Base-by-base conservation (phyloP, 2,113 vertebrate genomes). In the Thamnaconus septentrionalis region DNA sequence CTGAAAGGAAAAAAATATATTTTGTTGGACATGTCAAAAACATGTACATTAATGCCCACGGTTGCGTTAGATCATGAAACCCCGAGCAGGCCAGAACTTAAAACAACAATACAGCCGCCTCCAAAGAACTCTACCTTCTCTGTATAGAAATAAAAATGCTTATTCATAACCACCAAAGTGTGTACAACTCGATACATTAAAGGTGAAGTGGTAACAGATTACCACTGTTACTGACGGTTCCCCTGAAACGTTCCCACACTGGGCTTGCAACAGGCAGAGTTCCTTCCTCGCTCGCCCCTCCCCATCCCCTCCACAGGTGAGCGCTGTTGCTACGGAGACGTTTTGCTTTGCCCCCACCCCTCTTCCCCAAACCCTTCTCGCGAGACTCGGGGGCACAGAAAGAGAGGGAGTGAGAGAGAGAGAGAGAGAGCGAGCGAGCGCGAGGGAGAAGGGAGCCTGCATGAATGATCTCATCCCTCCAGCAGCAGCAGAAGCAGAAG, bases 401-500 rank as follows among this genome's bases (percentile, higher is more conserved):
- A 8, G 44, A 8, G 69, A 10, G 61, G 44, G 44, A 55, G 61
- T 41, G 51, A 55, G 49, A 52, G 63, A 61, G 12, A 61, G 53
- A 40, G 42, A 40, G 45, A 54, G 46, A 50, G 39, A 5, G 54
- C 40, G 59, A 55, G 55, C 39, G 65, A 48, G 51, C 47, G 56
- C 7, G 31, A 46, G 54, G 44, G 52, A 8, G 53, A 44, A 53
- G 71, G 79, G 80, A 80, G 79, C 72, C 64, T 63, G 84, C 50
- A 40, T 79, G 76, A 76, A 90, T 91, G 90, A 91, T 81, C 87
- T 91, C 90, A 91, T 91, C 90, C 71, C 81, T 87, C 69, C 84
- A 83, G 88, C 89, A 88, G 78, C 90, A 91, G 90, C 88, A 88
- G 90, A 84, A 88, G 78, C 90, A 91, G 90, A 87, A 88, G 90